Base-by-base conservation (phyloP, 2,797 vertebrate genomes). In the Melanotaenia pygmaea region DNA sequence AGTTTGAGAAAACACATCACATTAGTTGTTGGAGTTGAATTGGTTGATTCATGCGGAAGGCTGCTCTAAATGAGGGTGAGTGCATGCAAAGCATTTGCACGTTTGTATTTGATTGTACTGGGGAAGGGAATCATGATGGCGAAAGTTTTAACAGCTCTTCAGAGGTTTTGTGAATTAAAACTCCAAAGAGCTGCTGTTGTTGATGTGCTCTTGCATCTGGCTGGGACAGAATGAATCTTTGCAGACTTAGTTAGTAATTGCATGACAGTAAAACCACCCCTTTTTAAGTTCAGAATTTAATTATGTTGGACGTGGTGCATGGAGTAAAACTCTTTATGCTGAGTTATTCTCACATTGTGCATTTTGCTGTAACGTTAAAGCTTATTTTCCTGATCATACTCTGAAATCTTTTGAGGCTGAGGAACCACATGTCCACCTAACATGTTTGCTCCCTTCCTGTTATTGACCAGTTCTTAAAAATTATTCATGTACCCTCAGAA, bases 1-100 rank as follows among this genome's bases (percentile, higher is more conserved):
- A 84, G 79, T 91, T 85, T 28, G 53, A 82, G 69, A 85, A 82
- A 90, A 91, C 77, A 85, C 82, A 92, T 90, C 75, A 72, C 73
- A 73, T 87, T 82, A 88, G 85, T 86, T 89, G 77, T 70, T 63
- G 53, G 72, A 80, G 78, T 77, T 86, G 83, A 91, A 89, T 81
- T 66, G 75, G 80, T 81, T 83, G 67, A 86, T 85, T 89, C 66
- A 56, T 81, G 79, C 34, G 28, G 81, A 89, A 87, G 70, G 84
- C 61, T 73, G 80, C 78, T 79, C 22, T 32, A 64, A 79, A 79
- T 69, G 71, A 75, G 58, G 57, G 56, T 45, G 16, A 56, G 32
- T 69, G 60, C n/a, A 67, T 58, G 70, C 58, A 56, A 32, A 3
- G 38, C 45, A 35, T 40, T 20, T 70, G 50, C 38, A 50, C 20